Evolutionary conservation across 1,140 invertebrate species (phyloP).

Genomic region (Papilio dardanus): DNA sequence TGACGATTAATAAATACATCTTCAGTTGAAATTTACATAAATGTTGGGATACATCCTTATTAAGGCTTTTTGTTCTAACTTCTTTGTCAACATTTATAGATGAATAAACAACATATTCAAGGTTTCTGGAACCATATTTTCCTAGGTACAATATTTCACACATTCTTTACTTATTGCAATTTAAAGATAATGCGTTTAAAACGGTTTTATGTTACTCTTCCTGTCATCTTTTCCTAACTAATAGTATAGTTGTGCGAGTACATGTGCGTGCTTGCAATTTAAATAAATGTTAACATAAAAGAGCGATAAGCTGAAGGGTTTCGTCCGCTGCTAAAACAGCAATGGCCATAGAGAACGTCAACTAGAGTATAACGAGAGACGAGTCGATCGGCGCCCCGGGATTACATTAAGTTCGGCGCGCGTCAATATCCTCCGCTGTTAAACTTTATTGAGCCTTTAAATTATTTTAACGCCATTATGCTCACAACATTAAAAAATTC

Average conservation of each 20-base stretch:
- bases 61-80: neutral
- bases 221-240: no score
- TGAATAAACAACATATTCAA: neutral
- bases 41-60: neutral
- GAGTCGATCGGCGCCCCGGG: slow-evolving; percentile 54
- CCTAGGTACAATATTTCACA: no score
- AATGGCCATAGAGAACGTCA: slow-evolving; percentile 46
- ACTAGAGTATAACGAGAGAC: slow-evolving; percentile 61
- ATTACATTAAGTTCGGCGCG: slow-evolving; percentile 64
- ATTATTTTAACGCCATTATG: slow-evolving; percentile 73
- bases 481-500: slow-evolving; percentile 69
- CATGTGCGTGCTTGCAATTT: neutral
- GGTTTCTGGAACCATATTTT: neutral
- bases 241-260: no score
- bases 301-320: neutral
- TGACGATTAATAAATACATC: neutral
- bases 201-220: no score
- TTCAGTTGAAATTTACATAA: neutral
- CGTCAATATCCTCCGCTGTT: slow-evolving; percentile 69
- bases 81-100: neutral
- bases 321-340: neutral
- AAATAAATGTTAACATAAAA: neutral
- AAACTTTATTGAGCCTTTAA: slow-evolving; percentile 74
- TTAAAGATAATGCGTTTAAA: neutral
- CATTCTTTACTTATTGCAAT: no score